phyloP scores from a whole-genome alignment of 2,888 invertebrate genomes.

The Agrotis puta region DNA sequence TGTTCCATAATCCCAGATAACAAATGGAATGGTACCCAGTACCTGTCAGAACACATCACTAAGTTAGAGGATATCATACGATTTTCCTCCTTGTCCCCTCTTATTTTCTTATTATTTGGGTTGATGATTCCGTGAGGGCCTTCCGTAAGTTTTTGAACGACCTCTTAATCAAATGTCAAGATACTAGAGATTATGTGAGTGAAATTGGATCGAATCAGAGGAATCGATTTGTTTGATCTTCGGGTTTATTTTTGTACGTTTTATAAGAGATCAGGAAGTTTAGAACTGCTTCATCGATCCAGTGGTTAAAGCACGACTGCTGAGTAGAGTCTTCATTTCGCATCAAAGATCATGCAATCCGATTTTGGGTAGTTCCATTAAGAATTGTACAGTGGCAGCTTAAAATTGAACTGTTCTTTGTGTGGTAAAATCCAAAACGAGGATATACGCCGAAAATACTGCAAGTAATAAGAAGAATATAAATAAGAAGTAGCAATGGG shows the following conservation, averaged over 20 bases:
- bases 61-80: slow-evolving; percentile 14
- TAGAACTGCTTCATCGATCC: no score
- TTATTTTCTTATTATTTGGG: slow-evolving; percentile 55
- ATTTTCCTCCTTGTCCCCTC: slow-evolving; percentile 39
- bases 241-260: background rate
- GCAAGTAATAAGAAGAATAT: no score
- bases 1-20: slow-evolving; percentile 28
- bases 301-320: no score
- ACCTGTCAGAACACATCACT: slow-evolving; percentile 43
- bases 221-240: slow-evolving; percentile 25
- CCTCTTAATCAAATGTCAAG: slow-evolving; percentile 43
- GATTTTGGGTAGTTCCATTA: no score
- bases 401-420: no score
- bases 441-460: no score
- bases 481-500: no score
- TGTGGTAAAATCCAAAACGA: no score
- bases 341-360: no score
- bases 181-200: slow-evolving; percentile 20
- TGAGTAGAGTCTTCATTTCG: no score
- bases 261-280: background rate
- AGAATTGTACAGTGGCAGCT: no score
- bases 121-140: slow-evolving; percentile 39
- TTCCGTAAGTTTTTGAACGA: slow-evolving; percentile 32
- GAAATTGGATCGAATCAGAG: slow-evolving; percentile 29
- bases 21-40: slow-evolving; percentile 32